These are phyloP conservation scores for Physeter macrocephalus DNA, from an alignment of 2,113 vertebrate genomes.

Conservation along the genomic window DNA sequence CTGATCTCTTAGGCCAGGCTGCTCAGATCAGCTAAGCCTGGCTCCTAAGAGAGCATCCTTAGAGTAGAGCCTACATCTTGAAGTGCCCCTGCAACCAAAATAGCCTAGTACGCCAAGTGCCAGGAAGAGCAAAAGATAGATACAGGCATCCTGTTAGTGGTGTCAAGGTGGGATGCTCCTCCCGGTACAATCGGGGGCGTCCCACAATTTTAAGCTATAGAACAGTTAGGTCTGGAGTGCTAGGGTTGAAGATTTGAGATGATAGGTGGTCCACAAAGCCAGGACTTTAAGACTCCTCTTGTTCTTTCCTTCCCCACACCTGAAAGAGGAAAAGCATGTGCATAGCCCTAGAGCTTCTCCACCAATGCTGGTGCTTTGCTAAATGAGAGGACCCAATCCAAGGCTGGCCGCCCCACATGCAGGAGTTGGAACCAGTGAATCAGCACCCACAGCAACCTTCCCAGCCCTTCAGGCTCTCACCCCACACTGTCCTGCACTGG, in stretches of 20 bases:
- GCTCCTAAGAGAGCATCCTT: background rate
- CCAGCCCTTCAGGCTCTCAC: background rate
- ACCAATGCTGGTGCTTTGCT: background rate
- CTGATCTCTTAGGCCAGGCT: background rate
- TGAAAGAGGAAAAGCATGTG: background rate
- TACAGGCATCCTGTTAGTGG: fast-evolving
- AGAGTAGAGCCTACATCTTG: background rate
- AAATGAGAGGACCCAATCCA: background rate
- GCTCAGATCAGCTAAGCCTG: background rate
- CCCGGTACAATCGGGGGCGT: background rate
- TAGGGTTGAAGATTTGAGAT: background rate
- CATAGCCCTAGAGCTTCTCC: background rate
- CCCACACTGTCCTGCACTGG: background rate
- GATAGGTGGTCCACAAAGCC: background rate
- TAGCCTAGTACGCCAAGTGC: background rate
- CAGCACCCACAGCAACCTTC: background rate
- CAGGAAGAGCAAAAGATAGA: background rate
- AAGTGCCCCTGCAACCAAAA: background rate
- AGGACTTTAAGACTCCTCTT: background rate
- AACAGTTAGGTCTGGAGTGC: background rate
- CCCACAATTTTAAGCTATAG: background rate
- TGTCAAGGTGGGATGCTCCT: background rate
- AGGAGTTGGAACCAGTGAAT: background rate
- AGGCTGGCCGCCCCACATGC: background rate
- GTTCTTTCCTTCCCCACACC: background rate